Evolutionary conservation across 2,888 invertebrate genomes (phyloP).

Genomic region (Morpho deidamia): DNA sequence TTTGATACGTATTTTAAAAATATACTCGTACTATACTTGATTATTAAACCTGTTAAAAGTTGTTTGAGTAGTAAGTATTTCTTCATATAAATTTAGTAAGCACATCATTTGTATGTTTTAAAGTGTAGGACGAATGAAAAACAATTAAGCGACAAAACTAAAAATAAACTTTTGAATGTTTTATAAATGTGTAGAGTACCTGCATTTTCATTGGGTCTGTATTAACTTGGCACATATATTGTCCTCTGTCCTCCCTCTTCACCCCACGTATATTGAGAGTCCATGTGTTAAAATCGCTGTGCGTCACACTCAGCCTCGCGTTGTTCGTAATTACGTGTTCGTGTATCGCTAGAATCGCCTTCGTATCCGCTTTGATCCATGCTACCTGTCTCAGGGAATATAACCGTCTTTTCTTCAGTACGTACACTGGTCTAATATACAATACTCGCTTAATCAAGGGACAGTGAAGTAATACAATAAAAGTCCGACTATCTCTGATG

Average conservation of each 20-base stretch:
- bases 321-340: slow-evolving; percentile 96
- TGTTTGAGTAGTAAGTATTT: too few species aligned
- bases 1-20: too few species aligned
- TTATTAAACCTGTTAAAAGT: too few species aligned
- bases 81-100: too few species aligned
- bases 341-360: slow-evolving; percentile 95
- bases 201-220: slow-evolving; percentile 97
- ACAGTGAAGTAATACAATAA: slow-evolving; percentile 4
- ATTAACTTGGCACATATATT: slow-evolving; percentile 97
- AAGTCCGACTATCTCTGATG: slow-evolving; percentile 35
- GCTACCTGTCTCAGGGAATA: slow-evolving; percentile 83
- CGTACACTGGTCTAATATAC: neutral
- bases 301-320: slow-evolving; percentile 91
- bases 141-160: neutral
- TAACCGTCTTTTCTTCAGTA: slow-evolving; percentile 9
- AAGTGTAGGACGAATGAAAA: too few species aligned
- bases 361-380: slow-evolving; percentile 96
- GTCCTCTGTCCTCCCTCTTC: slow-evolving; percentile 90
- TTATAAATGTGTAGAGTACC: slow-evolving; percentile 65
- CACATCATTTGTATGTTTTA: too few species aligned
- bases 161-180: too few species aligned
- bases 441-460: neutral
- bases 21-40: too few species aligned
- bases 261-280: slow-evolving; percentile 92
- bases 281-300: slow-evolving; percentile 96